Conservation (phyloP, 2,797 vertebrate genomes). For the Pseudomugil tenellus region DNA sequence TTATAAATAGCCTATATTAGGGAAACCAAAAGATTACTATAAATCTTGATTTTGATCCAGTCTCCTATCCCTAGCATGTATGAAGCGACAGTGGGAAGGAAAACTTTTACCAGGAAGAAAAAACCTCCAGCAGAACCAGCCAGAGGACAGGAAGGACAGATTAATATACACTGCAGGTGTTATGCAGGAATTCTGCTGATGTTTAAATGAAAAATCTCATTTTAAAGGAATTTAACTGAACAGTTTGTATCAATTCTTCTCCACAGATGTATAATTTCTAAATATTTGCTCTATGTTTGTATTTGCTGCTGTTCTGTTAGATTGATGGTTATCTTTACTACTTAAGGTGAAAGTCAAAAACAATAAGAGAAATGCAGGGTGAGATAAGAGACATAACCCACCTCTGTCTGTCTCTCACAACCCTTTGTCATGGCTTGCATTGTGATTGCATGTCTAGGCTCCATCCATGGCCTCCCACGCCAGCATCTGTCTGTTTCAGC, state of each 20-base stretch:
- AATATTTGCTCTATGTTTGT: neutral
- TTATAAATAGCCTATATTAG: too few species aligned
- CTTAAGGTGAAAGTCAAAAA: conserved; percentile 46
- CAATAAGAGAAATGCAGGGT: conserved; percentile 9
- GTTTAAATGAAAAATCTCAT: neutral
- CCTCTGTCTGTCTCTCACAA: conserved; percentile 11
- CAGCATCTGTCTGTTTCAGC: conserved; percentile 71
- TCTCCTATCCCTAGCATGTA: too few species aligned
- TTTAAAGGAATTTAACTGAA: neutral
- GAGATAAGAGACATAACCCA: conserved; percentile 21
- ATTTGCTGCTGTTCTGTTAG: neutral
- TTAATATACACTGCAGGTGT: too few species aligned
- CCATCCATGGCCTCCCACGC: conserved; percentile 67
- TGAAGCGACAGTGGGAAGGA: too few species aligned
- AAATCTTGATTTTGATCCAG: too few species aligned
- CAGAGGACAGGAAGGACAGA: too few species aligned
- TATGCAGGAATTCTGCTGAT: too few species aligned
- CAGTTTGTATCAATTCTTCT: neutral
- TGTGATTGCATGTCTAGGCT: conserved; percentile 55
- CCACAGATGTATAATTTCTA: neutral
- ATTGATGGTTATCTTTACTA: conserved; percentile 53
- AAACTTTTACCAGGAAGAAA: too few species aligned
- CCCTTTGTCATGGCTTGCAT: conserved; percentile 39
- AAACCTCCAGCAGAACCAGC: too few species aligned
- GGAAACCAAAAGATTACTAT: too few species aligned